phyloP scores from a whole-genome alignment of 2,113 vertebrate species.

The Erythrocercus mccallii region DNA sequence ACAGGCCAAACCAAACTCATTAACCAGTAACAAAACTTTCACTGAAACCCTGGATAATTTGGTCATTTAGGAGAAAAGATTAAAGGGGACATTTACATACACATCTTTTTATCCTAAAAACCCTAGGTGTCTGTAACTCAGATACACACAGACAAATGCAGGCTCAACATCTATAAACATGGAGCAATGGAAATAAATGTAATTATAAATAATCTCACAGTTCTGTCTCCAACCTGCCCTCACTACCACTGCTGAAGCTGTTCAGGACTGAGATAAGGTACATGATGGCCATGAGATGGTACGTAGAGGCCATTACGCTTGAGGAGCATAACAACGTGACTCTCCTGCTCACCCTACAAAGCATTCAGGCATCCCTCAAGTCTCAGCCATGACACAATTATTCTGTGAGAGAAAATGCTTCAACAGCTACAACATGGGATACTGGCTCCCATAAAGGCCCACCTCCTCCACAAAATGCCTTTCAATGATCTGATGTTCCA shows the following conservation, averaged over 20 bases:
- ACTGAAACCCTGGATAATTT: neutral
- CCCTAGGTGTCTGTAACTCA: neutral
- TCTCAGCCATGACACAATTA: rapidly evolving
- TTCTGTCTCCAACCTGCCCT: neutral
- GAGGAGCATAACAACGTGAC: neutral
- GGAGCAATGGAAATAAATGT: neutral
- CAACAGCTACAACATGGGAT: neutral
- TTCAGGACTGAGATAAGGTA: neutral
- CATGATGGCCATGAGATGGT: neutral
- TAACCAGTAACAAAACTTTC: neutral
- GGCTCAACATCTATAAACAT: neutral
- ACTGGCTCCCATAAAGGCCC: neutral
- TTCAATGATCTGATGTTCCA: neutral
- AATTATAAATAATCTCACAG: neutral
- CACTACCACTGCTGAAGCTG: neutral
- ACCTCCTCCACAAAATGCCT: neutral
- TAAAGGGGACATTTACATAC: neutral
- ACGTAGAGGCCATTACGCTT: neutral
- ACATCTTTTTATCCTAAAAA: neutral
- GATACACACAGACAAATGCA: neutral
- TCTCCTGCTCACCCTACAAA: neutral
- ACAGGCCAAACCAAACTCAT: neutral
- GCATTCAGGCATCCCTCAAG: neutral
- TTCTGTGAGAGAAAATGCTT: neutral
- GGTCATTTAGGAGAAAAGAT: neutral